Evolutionary conservation across 1,140 invertebrate species (phyloP).

Genomic region (Drosophila novamexicana): DNA sequence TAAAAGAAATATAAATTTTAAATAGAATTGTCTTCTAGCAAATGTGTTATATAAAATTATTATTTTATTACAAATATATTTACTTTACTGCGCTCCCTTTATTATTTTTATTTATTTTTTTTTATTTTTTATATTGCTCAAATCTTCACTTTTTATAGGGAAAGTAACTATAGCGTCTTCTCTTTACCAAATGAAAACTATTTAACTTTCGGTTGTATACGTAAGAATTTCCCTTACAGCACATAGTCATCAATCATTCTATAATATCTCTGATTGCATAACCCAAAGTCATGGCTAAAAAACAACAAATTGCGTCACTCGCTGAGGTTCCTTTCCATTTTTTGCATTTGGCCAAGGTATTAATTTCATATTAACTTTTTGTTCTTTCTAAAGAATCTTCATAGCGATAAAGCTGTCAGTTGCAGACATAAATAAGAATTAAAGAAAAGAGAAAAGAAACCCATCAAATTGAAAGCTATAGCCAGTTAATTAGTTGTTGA

Average conservation of each 20-base stretch:
- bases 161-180: neutral
- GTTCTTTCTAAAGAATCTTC: conserved; percentile 57
- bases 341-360: conserved; percentile 26
- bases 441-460: conserved; percentile 67
- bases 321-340: conserved; percentile 12
- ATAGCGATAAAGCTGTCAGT: conserved; percentile 64
- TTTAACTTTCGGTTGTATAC: neutral
- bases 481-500: conserved; percentile 24
- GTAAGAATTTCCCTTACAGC: neutral
- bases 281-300: conserved; percentile 41
- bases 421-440: conserved; percentile 62
- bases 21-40: no score
- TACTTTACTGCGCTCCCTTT: no score
- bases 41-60: no score
- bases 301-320: conserved; percentile 45
- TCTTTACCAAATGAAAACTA: conserved; percentile 7
- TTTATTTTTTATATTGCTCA: neutral
- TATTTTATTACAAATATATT: no score
- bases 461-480: conserved; percentile 33
- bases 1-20: no score
- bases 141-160: conserved; percentile 16
- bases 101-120: neutral
- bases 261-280: conserved; percentile 14
- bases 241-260: conserved; percentile 30
- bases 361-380: conserved; percentile 55